phyloP scores from a whole-genome alignment of 1,140 invertebrate species.

The Pachyrhynchus sulphureomaculatus region DNA sequence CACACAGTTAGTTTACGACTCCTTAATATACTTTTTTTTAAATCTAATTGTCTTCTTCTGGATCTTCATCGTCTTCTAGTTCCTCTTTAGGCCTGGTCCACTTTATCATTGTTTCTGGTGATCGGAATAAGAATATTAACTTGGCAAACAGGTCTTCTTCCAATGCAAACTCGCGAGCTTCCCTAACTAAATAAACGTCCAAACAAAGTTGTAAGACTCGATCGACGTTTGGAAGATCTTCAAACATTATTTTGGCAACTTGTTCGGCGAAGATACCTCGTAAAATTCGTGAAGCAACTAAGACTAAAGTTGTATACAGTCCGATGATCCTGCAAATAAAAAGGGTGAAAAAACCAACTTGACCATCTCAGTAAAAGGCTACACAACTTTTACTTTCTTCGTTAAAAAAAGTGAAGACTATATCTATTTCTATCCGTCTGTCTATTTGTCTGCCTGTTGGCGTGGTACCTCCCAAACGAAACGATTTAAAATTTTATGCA shows the following conservation, averaged over 20 bases:
- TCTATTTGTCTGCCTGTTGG: no score
- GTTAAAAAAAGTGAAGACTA: no score
- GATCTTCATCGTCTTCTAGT: conserved; percentile 47
- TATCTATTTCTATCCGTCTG: no score
- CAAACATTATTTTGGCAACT: conserved; percentile 93
- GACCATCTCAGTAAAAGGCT: no score
- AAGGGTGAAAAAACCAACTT: no score
- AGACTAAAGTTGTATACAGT: conserved; percentile 94
- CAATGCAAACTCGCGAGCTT: conserved; percentile 87
- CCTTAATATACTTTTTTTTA: no score
- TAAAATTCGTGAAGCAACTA: conserved; percentile 86
- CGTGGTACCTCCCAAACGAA: no score
- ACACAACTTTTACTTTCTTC: no score
- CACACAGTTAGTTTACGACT: no score
- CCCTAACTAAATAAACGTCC: conserved; percentile 96
- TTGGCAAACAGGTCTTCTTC: conserved; percentile 99
- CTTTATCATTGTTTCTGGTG: conserved; percentile 96
- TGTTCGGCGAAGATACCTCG: conserved; percentile 84
- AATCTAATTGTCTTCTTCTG: conserved; percentile 52
- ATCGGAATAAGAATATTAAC: conserved; percentile 97
- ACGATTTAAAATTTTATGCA: no score
- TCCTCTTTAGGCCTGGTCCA: conserved; percentile 74
- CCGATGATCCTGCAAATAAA: conserved; percentile 83
- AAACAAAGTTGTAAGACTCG: conserved; percentile 89
- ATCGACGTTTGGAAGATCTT: conserved; percentile 95